These are phyloP conservation scores for Lasioglossum vierecki DNA, from an alignment of 2,888 invertebrate species.

Conservation along the genomic window DNA sequence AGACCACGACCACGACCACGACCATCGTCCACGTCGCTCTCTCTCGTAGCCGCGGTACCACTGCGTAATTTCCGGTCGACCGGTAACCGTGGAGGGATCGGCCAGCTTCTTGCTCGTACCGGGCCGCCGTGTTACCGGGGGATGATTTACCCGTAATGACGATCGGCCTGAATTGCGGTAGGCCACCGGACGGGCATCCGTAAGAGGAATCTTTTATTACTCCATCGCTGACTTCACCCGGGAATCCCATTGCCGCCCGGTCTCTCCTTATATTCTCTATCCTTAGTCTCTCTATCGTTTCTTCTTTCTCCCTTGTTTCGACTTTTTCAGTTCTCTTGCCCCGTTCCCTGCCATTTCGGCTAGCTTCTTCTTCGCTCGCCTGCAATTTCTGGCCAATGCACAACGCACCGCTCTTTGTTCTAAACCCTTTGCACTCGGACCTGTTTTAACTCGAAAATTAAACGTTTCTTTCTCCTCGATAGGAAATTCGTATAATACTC, in stretches of 20 bases:
- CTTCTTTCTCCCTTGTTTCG: background rate
- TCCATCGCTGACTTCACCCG: background rate
- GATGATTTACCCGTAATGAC: constrained; percentile 72
- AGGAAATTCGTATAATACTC: no score
- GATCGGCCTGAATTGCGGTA: constrained; percentile 70
- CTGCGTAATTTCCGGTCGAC: constrained; percentile 65
- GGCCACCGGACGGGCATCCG: constrained; percentile 65
- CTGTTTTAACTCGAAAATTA: no score
- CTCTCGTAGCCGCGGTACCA: constrained; percentile 44
- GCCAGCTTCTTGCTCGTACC: constrained; percentile 47
- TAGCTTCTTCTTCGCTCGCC: background rate
- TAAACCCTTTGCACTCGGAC: background rate
- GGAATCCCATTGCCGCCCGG: background rate
- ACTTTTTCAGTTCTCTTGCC: background rate
- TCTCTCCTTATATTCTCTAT: constrained; percentile 1
- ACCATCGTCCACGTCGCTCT: constrained; percentile 23
- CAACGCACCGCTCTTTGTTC: background rate
- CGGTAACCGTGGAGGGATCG: constrained; percentile 65
- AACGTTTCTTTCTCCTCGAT: no score
- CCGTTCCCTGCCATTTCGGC: background rate
- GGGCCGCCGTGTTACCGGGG: constrained; percentile 48
- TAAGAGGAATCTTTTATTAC: constrained; percentile 53
- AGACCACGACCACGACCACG: constrained; percentile 31
- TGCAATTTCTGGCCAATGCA: background rate
- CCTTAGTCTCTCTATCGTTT: background rate